These are phyloP conservation scores for Sciurus vulgaris DNA, from an alignment of 2,797 vertebrate species.

Conservation along the genomic window DNA sequence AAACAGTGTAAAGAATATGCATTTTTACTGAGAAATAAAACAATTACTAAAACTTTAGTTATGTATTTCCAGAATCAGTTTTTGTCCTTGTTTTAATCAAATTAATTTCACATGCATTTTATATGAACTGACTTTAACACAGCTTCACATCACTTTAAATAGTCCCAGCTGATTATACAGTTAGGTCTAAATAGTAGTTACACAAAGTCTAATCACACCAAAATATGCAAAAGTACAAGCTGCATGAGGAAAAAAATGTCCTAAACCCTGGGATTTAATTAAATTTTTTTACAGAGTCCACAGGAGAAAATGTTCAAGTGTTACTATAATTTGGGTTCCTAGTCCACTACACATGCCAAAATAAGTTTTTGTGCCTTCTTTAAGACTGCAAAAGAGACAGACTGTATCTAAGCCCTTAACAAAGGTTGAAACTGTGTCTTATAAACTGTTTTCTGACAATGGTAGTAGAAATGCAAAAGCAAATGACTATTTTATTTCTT, in stretches of 20 bases:
- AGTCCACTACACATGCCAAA: background rate
- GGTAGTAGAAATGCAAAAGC: conserved; percentile 39
- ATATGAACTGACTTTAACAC: conserved; percentile 25
- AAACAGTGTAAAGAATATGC: conserved; percentile 30
- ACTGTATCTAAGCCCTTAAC: background rate
- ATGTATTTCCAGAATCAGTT: background rate
- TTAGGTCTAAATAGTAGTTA: conserved; percentile 20
- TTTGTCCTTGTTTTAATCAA: conserved; percentile 45
- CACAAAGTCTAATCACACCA: background rate
- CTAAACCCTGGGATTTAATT: background rate
- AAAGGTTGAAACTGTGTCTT: background rate
- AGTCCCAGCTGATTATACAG: background rate
- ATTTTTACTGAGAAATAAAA: conserved; percentile 59
- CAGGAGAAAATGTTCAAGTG: conserved; percentile 10
- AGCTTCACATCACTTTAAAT: conserved; percentile 25
- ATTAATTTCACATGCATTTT: background rate
- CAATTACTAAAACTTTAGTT: conserved; percentile 17
- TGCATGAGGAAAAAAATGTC: background rate
- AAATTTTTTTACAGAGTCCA: background rate
- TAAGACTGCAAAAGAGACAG: conserved; percentile 39
- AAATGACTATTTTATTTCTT: conserved; percentile 37
- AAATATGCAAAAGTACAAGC: conserved; percentile 44
- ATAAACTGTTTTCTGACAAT: conserved; percentile 38
- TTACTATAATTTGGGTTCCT: background rate
- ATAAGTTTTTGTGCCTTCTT: background rate